Percentiles rank a stretch among this genome's conserved stretches.
Evolutionary conservation across 2,888 invertebrate species (phyloP).

Genomic region (Netelia inedita): DNA sequence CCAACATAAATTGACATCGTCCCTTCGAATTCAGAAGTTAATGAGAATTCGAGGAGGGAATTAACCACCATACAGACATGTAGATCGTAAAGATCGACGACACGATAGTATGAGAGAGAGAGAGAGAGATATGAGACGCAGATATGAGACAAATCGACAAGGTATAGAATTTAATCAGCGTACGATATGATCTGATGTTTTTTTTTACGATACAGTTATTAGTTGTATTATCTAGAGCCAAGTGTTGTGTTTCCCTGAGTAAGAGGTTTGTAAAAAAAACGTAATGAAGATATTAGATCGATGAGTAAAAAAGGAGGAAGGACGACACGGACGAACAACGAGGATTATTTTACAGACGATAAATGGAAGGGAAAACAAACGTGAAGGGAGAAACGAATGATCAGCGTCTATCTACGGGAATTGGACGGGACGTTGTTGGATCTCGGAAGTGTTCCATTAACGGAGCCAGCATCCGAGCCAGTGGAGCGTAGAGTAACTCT

Average conservation of each 20-base stretch:
- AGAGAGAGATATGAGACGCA: slow-evolving; percentile 8
- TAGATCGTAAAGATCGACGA: slow-evolving; percentile 42
- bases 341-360: slow-evolving; percentile 39
- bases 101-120: slow-evolving; percentile 26
- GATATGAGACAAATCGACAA: not conserved
- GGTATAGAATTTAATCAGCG: slow-evolving; percentile 21
- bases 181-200: slow-evolving; percentile 31
- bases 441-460: slow-evolving; percentile 79
- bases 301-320: not conserved
- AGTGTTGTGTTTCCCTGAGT: not conserved
- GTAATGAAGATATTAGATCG: not conserved
- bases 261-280: not conserved
- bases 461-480: slow-evolving; percentile 79
- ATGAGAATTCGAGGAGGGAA: slow-evolving; percentile 19
- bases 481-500: slow-evolving; percentile 79
- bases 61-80: slow-evolving; percentile 32
- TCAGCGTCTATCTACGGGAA: slow-evolving; percentile 77
- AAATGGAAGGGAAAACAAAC: slow-evolving; percentile 28
- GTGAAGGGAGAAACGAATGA: slow-evolving; percentile 47
- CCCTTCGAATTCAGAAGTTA: not conserved
- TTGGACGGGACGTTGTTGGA: slow-evolving; percentile 75
- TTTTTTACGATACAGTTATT: not conserved
- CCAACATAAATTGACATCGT: slow-evolving; percentile 21
- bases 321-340: slow-evolving; percentile 3
- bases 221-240: not conserved